Conservation (phyloP, 1,140 invertebrate genomes). For the Diplogasteroides magnus region DNA sequence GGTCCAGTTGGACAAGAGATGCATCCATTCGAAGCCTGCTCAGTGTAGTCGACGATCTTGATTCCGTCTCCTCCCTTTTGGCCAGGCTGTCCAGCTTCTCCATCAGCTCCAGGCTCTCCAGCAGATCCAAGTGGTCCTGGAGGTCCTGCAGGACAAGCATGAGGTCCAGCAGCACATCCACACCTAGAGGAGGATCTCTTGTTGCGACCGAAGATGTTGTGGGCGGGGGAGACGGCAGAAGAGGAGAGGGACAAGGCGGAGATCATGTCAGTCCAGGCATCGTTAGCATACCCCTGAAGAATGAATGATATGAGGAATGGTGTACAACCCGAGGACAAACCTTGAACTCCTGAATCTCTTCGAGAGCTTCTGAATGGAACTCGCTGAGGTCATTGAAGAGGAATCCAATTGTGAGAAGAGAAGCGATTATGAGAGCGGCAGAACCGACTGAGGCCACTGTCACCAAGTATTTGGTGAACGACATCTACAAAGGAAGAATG, state of each 20-base stretch:
- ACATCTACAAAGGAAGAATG: no score
- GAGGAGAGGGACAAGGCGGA: not conserved
- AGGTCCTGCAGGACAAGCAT: slow-evolving; percentile 27
- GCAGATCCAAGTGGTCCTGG: slow-evolving; percentile 24
- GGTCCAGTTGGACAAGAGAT: slow-evolving; percentile 26
- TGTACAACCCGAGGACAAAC: not conserved
- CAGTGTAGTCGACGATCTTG: slow-evolving; percentile 4
- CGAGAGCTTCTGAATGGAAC: slow-evolving; percentile 20
- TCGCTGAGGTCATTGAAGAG: slow-evolving; percentile 29
- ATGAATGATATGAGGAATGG: not conserved
- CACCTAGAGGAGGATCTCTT: slow-evolving; percentile 23
- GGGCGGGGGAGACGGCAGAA: not conserved
- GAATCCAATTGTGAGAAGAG: slow-evolving; percentile 13
- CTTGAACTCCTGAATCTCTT: slow-evolving; percentile 31
- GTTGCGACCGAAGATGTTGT: slow-evolving; percentile 22
- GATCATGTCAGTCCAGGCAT: slow-evolving; percentile 29
- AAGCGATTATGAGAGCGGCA: slow-evolving; percentile 15
- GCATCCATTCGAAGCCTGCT: slow-evolving; percentile 12
- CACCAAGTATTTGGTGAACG: no score
- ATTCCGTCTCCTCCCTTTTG: slow-evolving; percentile 13
- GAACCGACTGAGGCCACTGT: slow-evolving; percentile 7
- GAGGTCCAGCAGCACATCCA: slow-evolving; percentile 20
- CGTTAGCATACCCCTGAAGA: slow-evolving; percentile 21
- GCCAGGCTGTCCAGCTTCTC: slow-evolving; percentile 19
- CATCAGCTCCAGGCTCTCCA: slow-evolving; percentile 22